Conservation (phyloP, 2,888 invertebrate genomes). For the Tridacna gigas region DNA sequence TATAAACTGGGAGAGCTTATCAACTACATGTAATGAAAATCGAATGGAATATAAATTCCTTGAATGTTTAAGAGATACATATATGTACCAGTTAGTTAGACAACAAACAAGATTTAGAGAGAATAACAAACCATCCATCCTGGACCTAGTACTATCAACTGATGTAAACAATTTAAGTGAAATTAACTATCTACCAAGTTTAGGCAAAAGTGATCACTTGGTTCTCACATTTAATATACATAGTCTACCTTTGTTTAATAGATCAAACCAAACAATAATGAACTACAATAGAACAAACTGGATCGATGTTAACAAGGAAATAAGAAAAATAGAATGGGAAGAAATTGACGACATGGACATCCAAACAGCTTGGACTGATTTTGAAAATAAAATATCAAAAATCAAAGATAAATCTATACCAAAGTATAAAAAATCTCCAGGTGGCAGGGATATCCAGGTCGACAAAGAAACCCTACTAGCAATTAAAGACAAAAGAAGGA, state of each 20-base stretch:
- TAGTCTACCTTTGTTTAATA: too few relatives aligned
- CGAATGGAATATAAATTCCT: neutral
- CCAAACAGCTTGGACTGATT: neutral
- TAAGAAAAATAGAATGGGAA: neutral
- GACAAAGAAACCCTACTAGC: neutral
- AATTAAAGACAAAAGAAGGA: neutral
- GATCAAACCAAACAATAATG: too few relatives aligned
- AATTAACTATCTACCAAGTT: neutral
- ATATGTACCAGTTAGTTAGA: neutral
- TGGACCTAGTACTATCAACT: neutral
- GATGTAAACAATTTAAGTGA: neutral
- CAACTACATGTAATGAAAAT: conserved; percentile 1
- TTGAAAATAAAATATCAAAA: neutral
- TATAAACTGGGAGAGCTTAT: neutral
- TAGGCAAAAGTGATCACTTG: conserved; percentile 11
- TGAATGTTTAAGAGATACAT: neutral
- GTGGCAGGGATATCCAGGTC: neutral
- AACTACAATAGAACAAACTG: too few relatives aligned
- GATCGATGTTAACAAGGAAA: neutral
- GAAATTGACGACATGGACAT: neutral
- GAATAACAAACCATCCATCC: neutral
- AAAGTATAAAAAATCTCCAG: neutral
- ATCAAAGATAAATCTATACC: neutral
- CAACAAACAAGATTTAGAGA: neutral
- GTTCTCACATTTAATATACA: neutral